A percentile compares a stretch with the other conserved stretches of the same genome.
These are phyloP conservation scores for Brachionus koreanus DNA, from an alignment of 1,140 invertebrate species.

Conservation along the genomic window DNA sequence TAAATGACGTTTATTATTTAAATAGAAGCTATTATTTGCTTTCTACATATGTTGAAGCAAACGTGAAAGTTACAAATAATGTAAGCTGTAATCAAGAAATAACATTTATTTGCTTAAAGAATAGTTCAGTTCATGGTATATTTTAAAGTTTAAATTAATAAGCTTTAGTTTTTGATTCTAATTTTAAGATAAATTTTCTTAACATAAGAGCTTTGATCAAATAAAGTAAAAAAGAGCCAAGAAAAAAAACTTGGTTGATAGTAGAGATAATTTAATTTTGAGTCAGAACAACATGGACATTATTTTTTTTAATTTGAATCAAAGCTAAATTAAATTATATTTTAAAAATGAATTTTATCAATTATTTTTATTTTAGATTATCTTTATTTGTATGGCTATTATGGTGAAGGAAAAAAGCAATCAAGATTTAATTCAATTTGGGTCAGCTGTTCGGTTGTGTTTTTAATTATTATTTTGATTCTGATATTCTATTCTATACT, in stretches of 20 bases:
- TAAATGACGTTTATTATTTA: neutral
- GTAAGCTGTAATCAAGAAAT: neutral
- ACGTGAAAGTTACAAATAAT: neutral
- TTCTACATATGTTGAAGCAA: neutral
- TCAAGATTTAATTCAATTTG: neutral
- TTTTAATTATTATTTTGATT: neutral
- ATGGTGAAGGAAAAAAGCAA: neutral
- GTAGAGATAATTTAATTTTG: too few relatives aligned
- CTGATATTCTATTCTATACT: neutral
- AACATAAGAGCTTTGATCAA: too few relatives aligned
- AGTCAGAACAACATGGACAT: too few relatives aligned
- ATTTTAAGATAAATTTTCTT: too few relatives aligned
- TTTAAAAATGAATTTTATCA: neutral
- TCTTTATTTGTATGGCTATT: neutral
- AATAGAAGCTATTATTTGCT: neutral
- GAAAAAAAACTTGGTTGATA: too few relatives aligned
- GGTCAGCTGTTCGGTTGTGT: neutral
- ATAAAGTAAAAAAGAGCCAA: too few relatives aligned
- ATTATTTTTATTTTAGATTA: neutral
- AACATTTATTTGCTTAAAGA: neutral
- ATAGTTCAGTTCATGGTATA: neutral
- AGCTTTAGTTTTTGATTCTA: neutral
- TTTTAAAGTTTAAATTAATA: neutral
- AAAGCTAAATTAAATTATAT: neutral
- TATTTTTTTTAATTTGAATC: too few relatives aligned